Evolutionary conservation across 1,140 invertebrate genomes (phyloP).

Genomic region (Eciton burchellii): DNA sequence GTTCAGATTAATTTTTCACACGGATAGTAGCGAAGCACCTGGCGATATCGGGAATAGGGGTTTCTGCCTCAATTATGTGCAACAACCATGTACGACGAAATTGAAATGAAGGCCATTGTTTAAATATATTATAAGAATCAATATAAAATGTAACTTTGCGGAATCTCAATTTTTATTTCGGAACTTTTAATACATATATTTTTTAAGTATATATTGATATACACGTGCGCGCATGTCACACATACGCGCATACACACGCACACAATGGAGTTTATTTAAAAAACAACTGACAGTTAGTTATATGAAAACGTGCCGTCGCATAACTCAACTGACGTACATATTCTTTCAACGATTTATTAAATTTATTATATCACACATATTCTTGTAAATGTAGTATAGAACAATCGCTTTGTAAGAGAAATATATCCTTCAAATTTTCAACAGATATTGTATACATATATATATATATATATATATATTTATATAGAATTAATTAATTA

Average conservation of each 20-base stretch:
- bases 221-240: no score
- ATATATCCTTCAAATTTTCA: background rate
- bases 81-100: conserved; percentile 91
- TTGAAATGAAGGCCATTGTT: conserved; percentile 55
- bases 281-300: conserved; percentile 15
- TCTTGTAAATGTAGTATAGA: background rate
- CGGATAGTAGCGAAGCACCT: conserved; percentile 90
- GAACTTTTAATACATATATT: conserved; percentile 54
- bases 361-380: background rate
- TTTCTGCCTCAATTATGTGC: conserved; percentile 93
- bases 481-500: conserved; percentile 6
- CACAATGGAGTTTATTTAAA: conserved; percentile 23
- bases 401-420: background rate
- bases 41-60: conserved; percentile 91
- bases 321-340: background rate
- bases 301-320: conserved; percentile 12
- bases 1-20: conserved; percentile 92
- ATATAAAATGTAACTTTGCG: conserved; percentile 7
- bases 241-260: no score
- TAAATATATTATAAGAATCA: background rate
- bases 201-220: conserved; percentile 11
- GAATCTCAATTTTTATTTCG: conserved; percentile 58
- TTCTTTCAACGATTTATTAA: background rate
- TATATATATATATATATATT: background rate
- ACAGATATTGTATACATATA: conserved; percentile 5